These are phyloP conservation scores for rabbit (Oryctolagus cuniculus) DNA, from an alignment of 2,113 vertebrate species.

Conservation along the genomic window mOryCun1.1 NC_091432.1:73979001-73979500, in stretches of 20 bases:
- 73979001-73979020: no score
- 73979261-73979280: not conserved
- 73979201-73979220: not conserved
- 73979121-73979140: no score
- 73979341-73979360: conserved; percentile 42
- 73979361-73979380: not conserved
- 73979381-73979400: conserved; percentile 53
- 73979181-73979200: no score
- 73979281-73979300: conserved; percentile 20
- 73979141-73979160: no score
- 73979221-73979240: conserved; percentile 43
- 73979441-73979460: conserved; percentile 61
- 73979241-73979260: not conserved
- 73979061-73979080: no score
- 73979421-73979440: conserved; percentile 58
- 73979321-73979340: not conserved
- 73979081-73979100: no score
- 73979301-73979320: not conserved
- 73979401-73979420: conserved; percentile 34
- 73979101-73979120: no score
- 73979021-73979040: no score
- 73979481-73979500: conserved; percentile 68
- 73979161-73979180: no score
- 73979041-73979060: no score
- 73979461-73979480: conserved; percentile 83